Percentiles rank a stretch among this genome's conserved stretches.
phyloP scores from a whole-genome alignment of 2,797 vertebrate species.

The Myotis planiceps region DNA sequence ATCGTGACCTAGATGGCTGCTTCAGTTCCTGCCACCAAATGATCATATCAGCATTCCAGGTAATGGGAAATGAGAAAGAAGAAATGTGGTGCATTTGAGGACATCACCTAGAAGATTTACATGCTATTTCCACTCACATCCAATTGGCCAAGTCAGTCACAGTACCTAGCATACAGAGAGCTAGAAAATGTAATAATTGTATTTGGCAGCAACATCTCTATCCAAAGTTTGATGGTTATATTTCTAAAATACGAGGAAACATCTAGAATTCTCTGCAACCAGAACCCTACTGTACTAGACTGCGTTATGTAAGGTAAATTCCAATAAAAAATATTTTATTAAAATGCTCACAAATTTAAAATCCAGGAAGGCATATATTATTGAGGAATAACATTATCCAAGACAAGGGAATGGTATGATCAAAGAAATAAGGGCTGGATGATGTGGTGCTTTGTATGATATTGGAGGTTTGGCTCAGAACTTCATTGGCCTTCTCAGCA shows the following conservation, averaged over 20 bases:
- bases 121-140: neutral
- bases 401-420: neutral
- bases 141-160: neutral
- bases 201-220: neutral
- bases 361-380: neutral
- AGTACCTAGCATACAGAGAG: neutral
- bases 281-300: neutral
- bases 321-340: neutral
- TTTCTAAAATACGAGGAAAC: neutral
- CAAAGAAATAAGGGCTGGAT: neutral
- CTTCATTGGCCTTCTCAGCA: neutral
- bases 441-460: neutral
- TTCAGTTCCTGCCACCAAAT: neutral
- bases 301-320: neutral
- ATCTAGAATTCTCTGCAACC: neutral
- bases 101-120: neutral
- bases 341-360: conserved; percentile 23
- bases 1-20: no score
- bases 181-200: neutral
- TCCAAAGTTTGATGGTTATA: neutral
- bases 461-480: neutral
- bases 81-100: neutral
- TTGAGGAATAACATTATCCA: neutral
- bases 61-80: neutral
- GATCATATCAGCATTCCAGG: neutral